Percentiles rank a stretch among this genome's conserved stretches.
Evolutionary conservation across 37 sponge, comb jelly and placozoan genomes (phyloP).

Genomic region (Beroe forskalii): DNA sequence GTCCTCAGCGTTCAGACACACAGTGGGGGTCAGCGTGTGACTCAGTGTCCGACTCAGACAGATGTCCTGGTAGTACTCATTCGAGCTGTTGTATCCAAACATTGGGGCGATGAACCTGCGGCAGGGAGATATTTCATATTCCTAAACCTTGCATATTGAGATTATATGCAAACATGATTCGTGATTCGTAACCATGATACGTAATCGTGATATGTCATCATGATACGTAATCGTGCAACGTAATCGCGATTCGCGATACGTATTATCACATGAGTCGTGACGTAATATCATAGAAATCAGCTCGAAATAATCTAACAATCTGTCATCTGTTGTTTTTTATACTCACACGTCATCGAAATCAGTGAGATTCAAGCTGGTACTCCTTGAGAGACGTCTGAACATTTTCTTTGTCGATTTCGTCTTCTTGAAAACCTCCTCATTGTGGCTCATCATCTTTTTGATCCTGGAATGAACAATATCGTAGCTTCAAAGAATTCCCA

Average conservation of each 20-base stretch:
- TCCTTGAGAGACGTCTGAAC: background rate
- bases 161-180: no score
- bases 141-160: no score
- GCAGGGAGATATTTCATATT: no score
- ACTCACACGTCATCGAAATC: constrained; percentile 48
- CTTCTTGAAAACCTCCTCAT: background rate
- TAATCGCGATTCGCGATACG: no score
- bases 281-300: no score
- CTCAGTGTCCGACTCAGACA: constrained; percentile 19
- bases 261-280: no score
- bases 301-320: no score
- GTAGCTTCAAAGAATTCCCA: background rate
- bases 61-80: constrained; percentile 23
- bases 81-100: constrained; percentile 38
- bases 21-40: background rate
- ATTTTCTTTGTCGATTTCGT: background rate
- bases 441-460: constrained; percentile 34
- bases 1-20: constrained; percentile 51
- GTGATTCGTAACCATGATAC: no score
- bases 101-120: constrained; percentile 55
- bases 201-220: no score
- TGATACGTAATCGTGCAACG: no score
- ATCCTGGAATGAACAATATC: constrained; percentile 23
- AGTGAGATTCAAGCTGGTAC: background rate
- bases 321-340: no score